A percentile compares a stretch with the other conserved stretches of the same genome.
phyloP scores from a whole-genome alignment of 2,888 invertebrate species.

The Syrphus vitripennis region DNA sequence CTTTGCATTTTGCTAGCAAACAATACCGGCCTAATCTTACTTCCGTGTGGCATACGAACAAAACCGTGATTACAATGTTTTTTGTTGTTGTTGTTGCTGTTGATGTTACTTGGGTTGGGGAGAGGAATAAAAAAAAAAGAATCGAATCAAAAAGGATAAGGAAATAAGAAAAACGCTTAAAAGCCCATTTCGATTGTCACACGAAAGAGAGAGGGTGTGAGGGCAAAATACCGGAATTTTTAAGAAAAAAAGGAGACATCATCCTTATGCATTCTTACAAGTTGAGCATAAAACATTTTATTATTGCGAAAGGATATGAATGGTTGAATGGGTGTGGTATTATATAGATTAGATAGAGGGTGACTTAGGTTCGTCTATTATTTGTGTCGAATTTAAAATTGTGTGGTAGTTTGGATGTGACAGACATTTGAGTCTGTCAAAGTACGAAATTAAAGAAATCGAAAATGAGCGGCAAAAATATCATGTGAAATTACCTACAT shows the following conservation, averaged over 20 bases:
- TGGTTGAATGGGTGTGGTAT: background rate
- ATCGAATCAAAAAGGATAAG: conserved; percentile 56
- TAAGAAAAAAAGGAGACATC: conserved; percentile 20
- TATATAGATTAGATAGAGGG: too few species aligned
- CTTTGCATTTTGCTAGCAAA: conserved; percentile 65
- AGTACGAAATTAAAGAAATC: too few species aligned
- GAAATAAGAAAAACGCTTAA: conserved; percentile 71
- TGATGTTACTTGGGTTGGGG: background rate
- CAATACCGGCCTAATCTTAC: conserved; percentile 73
- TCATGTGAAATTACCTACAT: too few species aligned
- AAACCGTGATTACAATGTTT: conserved; percentile 65
- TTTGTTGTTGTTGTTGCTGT: background rate
- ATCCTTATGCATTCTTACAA: conserved; percentile 35
- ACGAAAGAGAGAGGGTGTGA: conserved; percentile 61
- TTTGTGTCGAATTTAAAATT: background rate
- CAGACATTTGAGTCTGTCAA: too few species aligned
- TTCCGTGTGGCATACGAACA: conserved; percentile 71
- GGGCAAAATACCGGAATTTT: conserved; percentile 36
- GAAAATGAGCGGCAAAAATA: too few species aligned
- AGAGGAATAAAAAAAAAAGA: background rate
- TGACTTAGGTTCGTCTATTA: background rate
- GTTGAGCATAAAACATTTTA: conserved; percentile 67
- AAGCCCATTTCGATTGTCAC: conserved; percentile 69
- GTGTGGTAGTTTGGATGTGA: background rate
- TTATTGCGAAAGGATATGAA: conserved; percentile 54